phyloP scores from a whole-genome alignment of 2,888 invertebrate species.

The Lampropteryx suffumata region DNA sequence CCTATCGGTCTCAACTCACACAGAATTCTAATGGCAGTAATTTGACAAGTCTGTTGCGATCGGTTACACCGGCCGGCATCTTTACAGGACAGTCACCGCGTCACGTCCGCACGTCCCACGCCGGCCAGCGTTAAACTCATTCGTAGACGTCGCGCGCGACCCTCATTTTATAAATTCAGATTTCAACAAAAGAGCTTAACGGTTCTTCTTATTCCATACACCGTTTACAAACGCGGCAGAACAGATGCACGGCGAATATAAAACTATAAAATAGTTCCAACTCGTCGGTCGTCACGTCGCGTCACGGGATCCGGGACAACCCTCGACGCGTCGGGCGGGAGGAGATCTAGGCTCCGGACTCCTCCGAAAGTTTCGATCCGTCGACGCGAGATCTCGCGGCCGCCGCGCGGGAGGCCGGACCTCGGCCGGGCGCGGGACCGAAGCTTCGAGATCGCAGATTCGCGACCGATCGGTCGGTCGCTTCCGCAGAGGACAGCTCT shows the following conservation, averaged over 20 bases:
- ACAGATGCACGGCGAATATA: constrained; percentile 21
- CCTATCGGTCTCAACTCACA: constrained; percentile 2
- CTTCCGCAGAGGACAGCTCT: too few relatives aligned
- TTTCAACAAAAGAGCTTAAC: neutral
- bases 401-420: too few relatives aligned
- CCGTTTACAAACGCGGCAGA: too few relatives aligned
- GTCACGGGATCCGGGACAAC: neutral
- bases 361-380: neutral
- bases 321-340: too few relatives aligned
- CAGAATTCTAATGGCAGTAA: constrained; percentile 30
- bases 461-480: too few relatives aligned
- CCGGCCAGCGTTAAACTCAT: neutral
- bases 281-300: too few relatives aligned
- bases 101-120: neutral
- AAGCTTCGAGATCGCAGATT: too few relatives aligned
- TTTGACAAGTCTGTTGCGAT: constrained; percentile 15
- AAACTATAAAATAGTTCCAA: constrained; percentile 39
- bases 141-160: neutral
- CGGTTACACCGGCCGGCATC: neutral
- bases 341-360: too few relatives aligned
- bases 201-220: too few relatives aligned
- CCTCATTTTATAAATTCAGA: neutral
- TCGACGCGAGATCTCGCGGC: neutral
- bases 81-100: neutral
- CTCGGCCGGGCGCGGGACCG: too few relatives aligned